These are phyloP conservation scores for Neodiprion pinetum DNA, from an alignment of 1,140 invertebrate genomes.

Conservation along the genomic window DNA sequence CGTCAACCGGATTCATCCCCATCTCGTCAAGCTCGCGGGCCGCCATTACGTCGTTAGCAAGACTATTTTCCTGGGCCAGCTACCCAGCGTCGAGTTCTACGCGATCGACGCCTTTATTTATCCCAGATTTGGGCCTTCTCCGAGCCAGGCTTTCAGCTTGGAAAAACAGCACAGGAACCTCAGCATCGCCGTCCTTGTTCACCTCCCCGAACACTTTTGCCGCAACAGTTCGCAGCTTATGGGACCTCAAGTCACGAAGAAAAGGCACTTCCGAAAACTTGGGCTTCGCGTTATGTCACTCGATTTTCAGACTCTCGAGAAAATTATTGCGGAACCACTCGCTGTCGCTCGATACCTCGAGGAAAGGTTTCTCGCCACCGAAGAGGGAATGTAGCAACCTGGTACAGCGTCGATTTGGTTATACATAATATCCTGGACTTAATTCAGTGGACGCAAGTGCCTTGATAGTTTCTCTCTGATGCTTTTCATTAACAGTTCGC, in stretches of 20 bases:
- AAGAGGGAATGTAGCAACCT: constrained; percentile 34
- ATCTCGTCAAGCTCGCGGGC: constrained; percentile 56
- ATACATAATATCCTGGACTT: no score
- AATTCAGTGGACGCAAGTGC: no score
- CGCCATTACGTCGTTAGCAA: constrained; percentile 57
- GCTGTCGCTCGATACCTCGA: constrained; percentile 57
- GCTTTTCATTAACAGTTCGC: no score
- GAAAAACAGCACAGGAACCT: constrained; percentile 49
- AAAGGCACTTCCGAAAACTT: constrained; percentile 67
- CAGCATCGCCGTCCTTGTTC: constrained; percentile 66
- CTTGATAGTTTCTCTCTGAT: no score
- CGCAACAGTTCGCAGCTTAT: constrained; percentile 61
- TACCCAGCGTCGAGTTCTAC: constrained; percentile 68
- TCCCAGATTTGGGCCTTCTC: constrained; percentile 44
- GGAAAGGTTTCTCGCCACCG: constrained; percentile 44
- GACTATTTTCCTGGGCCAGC: constrained; percentile 61
- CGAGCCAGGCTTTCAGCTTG: constrained; percentile 58
- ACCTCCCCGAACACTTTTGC: constrained; percentile 73
- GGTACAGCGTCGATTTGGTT: no score
- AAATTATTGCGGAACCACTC: constrained; percentile 53
- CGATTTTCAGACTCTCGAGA: constrained; percentile 63
- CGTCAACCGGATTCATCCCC: constrained; percentile 58
- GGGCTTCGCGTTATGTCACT: constrained; percentile 71
- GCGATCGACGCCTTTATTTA: constrained; percentile 70
- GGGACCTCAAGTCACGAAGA: constrained; percentile 70